Evolutionary conservation across 2,888 invertebrate genomes (phyloP).

Genomic region (Drosophila trichaetosa): DNA sequence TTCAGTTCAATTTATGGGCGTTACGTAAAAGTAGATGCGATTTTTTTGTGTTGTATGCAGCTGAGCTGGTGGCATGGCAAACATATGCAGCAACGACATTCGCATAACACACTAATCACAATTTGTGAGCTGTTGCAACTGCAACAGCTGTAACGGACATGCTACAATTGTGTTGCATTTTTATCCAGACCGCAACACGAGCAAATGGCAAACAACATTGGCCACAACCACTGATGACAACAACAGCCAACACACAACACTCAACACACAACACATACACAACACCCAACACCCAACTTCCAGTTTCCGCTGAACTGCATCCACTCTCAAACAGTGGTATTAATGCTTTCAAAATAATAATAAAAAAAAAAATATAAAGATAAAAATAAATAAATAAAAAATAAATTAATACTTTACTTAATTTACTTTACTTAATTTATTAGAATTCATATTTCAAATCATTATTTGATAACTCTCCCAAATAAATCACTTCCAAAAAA

Average conservation of each 20-base stretch:
- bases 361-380: background rate
- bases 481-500: background rate
- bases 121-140: conserved; percentile 49
- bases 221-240: conserved; percentile 20
- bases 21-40: conserved; percentile 4
- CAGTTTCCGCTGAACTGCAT: conserved; percentile 10
- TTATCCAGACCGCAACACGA: conserved; percentile 55
- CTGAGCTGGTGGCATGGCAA: background rate
- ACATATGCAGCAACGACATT: background rate
- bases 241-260: conserved; percentile 6
- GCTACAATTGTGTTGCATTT: conserved; percentile 49
- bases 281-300: background rate
- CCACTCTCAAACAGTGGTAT: background rate
- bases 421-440: background rate
- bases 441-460: background rate
- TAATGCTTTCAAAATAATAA: background rate
- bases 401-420: too few relatives aligned
- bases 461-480: background rate
- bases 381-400: background rate
- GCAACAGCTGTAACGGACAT: conserved; percentile 19
- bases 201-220: conserved; percentile 27
- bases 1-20: conserved; percentile 37
- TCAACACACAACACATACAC: background rate
- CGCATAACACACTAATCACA: conserved; percentile 67
- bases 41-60: conserved; percentile 18